phyloP scores from a whole-genome alignment of 2,888 invertebrate species.

The Lypha dubia region DNA sequence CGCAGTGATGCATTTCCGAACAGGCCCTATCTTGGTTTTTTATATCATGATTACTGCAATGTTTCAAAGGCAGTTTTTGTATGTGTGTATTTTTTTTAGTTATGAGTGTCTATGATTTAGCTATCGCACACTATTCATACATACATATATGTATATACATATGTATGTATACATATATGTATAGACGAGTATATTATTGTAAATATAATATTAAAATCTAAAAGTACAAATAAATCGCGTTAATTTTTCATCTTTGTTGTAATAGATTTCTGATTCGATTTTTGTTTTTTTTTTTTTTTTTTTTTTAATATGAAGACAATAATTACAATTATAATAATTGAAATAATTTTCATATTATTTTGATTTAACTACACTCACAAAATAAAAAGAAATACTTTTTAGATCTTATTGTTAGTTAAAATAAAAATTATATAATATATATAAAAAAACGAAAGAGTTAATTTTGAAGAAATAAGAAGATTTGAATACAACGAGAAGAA shows the following conservation, averaged over 20 bases:
- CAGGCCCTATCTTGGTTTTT: too few species aligned
- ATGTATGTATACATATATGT: too few species aligned
- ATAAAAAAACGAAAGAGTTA: constrained; percentile 34
- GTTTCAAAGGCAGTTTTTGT: too few species aligned
- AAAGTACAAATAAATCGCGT: constrained; percentile 69
- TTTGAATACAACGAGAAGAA: constrained; percentile 60
- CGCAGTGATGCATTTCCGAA: too few species aligned
- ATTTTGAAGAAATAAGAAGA: constrained; percentile 53
- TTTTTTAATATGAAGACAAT: constrained; percentile 64
- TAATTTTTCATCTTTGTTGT: constrained; percentile 58
- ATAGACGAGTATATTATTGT: constrained; percentile 51
- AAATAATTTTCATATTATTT: constrained; percentile 47
- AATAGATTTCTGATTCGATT: constrained; percentile 48
- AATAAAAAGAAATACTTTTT: constrained; percentile 64
- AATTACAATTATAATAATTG: constrained; percentile 67
- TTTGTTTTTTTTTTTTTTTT: constrained; percentile 38
- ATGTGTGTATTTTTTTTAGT: too few species aligned
- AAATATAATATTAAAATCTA: constrained; percentile 59
- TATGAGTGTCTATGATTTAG: too few species aligned
- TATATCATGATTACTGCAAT: too few species aligned
- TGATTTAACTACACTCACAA: constrained; percentile 68
- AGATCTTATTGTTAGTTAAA: constrained; percentile 57
- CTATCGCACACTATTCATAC: too few species aligned
- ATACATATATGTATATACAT: too few species aligned
- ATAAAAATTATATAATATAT: constrained; percentile 46